A percentile compares a stretch with the other conserved stretches of the same genome.
Evolutionary conservation across 2,797 vertebrate species (phyloP).

Genomic region (Anolis apletophallus): DNA sequence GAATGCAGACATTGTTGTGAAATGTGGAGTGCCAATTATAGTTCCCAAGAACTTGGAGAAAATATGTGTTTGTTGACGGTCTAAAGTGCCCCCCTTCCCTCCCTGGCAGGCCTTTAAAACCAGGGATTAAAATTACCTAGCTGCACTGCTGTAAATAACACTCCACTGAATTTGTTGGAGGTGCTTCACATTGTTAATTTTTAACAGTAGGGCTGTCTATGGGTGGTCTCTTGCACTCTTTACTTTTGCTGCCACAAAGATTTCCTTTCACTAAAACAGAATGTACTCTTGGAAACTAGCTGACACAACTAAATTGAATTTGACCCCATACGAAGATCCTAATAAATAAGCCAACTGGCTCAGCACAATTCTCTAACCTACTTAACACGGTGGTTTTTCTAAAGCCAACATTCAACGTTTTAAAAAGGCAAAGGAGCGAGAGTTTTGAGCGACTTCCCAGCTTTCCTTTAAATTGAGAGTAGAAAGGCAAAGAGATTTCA

Average conservation of each 20-base stretch:
- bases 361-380: slow-evolving; percentile 48
- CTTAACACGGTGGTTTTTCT: slow-evolving; percentile 50
- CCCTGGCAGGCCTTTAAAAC: background rate
- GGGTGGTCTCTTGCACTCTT: slow-evolving; percentile 64
- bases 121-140: background rate
- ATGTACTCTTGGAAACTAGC: slow-evolving; percentile 69
- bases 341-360: slow-evolving; percentile 73
- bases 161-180: slow-evolving; percentile 49
- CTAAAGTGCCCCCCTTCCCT: background rate
- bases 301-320: slow-evolving; percentile 72
- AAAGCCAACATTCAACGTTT: slow-evolving; percentile 41
- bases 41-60: background rate
- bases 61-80: background rate
- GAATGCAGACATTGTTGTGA: background rate
- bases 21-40: background rate
- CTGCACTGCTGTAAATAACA: background rate
- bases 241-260: slow-evolving; percentile 73
- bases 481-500: background rate
- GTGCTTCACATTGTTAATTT: slow-evolving; percentile 69
- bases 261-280: slow-evolving; percentile 65
- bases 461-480: background rate
- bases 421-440: slow-evolving; percentile 24
- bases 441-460: background rate
- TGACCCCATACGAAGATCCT: slow-evolving; percentile 71
- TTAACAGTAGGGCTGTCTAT: slow-evolving; percentile 71